Evolutionary conservation across 2,888 invertebrate species (phyloP).

Genomic region (Resseliella maxima): DNA sequence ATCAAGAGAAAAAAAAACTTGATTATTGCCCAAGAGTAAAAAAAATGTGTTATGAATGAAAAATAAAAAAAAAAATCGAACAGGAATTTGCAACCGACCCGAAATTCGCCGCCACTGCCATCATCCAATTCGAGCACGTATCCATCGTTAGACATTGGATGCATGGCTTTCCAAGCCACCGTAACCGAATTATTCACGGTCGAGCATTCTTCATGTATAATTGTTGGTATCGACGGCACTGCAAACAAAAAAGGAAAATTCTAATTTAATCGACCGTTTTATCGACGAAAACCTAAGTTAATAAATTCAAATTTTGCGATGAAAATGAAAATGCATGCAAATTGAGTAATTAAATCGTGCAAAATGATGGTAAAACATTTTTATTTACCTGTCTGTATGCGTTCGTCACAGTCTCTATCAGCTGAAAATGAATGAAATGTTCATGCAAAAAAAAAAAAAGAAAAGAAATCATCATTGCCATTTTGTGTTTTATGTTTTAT

Average conservation of each 20-base stretch:
- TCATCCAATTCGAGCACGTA: slow-evolving; percentile 96
- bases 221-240: slow-evolving; percentile 92
- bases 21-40: too few relatives aligned
- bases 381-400: slow-evolving; percentile 34
- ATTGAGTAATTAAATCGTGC: slow-evolving; percentile 46
- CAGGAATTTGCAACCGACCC: slow-evolving; percentile 75
- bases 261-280: too few relatives aligned
- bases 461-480: not conserved
- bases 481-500: too few relatives aligned
- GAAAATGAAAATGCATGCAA: not conserved
- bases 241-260: slow-evolving; percentile 59
- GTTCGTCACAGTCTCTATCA: not conserved
- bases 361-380: not conserved
- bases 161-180: slow-evolving; percentile 93
- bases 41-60: too few relatives aligned
- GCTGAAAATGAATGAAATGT: slow-evolving; percentile 5
- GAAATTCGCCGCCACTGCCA: slow-evolving; percentile 92
- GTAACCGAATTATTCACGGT: slow-evolving; percentile 99
- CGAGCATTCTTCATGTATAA: slow-evolving; percentile 95
- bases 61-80: not conserved
- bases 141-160: slow-evolving; percentile 90
- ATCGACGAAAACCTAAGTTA: too few relatives aligned
- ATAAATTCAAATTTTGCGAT: not conserved
- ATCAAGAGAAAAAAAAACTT: too few relatives aligned
- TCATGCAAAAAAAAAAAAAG: not conserved